phyloP scores from a whole-genome alignment of 2,888 invertebrate species.

The Branchinecta sandiegonensis region DNA sequence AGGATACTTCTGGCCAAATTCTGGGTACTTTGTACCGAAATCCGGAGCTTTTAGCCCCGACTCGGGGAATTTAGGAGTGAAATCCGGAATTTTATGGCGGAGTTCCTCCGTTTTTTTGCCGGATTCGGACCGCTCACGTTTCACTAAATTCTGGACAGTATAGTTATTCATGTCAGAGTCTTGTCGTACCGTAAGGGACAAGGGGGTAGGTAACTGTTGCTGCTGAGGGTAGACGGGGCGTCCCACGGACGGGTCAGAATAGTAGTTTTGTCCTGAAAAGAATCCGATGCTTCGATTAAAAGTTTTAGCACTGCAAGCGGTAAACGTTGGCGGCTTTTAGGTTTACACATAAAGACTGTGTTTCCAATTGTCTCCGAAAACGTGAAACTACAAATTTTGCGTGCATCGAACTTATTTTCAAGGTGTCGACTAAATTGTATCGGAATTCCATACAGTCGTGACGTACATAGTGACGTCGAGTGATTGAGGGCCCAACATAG shows the following conservation, averaged over 20 bases:
- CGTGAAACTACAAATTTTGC: too few relatives aligned
- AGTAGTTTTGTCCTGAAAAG: neutral
- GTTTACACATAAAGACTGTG: too few relatives aligned
- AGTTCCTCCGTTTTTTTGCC: neutral
- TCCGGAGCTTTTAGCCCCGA: neutral
- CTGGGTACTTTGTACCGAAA: neutral
- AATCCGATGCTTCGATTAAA: too few relatives aligned
- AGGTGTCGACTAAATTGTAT: too few relatives aligned
- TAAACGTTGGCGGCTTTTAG: too few relatives aligned
- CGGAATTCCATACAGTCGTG: too few relatives aligned
- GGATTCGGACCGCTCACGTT: neutral
- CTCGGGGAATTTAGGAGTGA: neutral
- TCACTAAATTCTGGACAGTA: constrained; percentile 6
- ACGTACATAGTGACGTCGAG: too few relatives aligned
- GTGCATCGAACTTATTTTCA: too few relatives aligned
- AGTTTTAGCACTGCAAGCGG: too few relatives aligned
- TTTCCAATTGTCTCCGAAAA: too few relatives aligned
- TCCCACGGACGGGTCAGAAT: neutral
- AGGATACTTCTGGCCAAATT: neutral
- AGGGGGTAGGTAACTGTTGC: neutral
- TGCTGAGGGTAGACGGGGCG: neutral
- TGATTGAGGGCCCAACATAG: too few relatives aligned
- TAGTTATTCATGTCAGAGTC: neutral
- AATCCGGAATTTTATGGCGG: neutral
- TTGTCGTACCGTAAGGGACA: neutral